phyloP scores from a whole-genome alignment of 2,888 invertebrate genomes.

The Tachina fera region DNA sequence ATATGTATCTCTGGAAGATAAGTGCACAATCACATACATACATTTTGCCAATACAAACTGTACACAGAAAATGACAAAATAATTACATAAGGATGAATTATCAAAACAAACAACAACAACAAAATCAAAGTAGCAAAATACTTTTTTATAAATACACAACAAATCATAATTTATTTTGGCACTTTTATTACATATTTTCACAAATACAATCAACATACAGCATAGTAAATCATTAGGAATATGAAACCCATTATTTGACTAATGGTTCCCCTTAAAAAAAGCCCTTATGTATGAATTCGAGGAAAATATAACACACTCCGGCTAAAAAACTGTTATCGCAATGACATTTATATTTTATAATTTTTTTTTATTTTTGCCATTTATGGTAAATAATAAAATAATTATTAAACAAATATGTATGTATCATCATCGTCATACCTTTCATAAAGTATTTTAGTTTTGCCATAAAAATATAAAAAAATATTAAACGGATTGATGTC shows the following conservation, averaged over 20 bases:
- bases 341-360: too few species aligned
- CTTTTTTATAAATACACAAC: neutral
- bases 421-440: neutral
- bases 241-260: neutral
- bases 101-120: too few species aligned
- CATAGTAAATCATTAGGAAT: neutral
- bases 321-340: too few species aligned
- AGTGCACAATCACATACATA: neutral
- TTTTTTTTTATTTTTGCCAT: too few species aligned
- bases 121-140: too few species aligned
- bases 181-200: neutral
- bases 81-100: neutral
- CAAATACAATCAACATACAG: neutral
- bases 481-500: constrained; percentile 43
- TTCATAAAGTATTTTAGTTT: constrained; percentile 18
- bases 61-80: neutral
- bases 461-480: constrained; percentile 8
- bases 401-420: neutral
- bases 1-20: neutral
- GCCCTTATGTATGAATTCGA: neutral
- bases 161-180: constrained; percentile 9
- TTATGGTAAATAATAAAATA: neutral
- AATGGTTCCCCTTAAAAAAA: neutral
- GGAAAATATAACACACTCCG: too few species aligned
- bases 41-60: neutral